Percentiles rank a stretch among this genome's conserved stretches.
phyloP scores from a whole-genome alignment of 2,113 vertebrate genomes.

The Entosphenus tridentatus region DNA sequence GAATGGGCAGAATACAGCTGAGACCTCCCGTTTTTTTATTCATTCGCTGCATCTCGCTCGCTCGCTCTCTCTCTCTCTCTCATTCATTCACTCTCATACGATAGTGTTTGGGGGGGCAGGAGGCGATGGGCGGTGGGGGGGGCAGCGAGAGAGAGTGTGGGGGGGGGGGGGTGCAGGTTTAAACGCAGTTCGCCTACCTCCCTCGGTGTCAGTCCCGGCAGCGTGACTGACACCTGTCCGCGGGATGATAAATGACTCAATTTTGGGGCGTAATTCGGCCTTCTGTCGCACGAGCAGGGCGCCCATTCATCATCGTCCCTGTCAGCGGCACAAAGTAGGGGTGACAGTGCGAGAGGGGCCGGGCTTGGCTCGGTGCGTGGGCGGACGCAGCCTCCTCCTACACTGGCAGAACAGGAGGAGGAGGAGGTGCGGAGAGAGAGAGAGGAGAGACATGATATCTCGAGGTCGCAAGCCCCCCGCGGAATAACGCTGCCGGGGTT shows the following conservation, averaged over 20 bases:
- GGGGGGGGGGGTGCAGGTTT: neutral
- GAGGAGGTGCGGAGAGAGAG: neutral
- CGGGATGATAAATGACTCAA: constrained; percentile 7
- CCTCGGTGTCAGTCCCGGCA: no score
- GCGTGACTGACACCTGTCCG: constrained; percentile 6
- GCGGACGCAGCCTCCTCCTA: neutral
- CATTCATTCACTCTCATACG: no score
- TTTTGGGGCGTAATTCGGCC: constrained; percentile 6
- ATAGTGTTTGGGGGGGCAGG: neutral
- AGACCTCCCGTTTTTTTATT: no score
- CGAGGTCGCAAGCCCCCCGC: no score
- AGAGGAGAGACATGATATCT: neutral
- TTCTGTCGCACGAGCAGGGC: constrained; percentile 1
- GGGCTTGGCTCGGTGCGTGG: neutral
- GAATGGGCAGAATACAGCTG: no score
- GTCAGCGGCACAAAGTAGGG: constrained; percentile 6
- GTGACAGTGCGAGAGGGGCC: constrained; percentile 3
- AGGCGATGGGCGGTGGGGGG: neutral
- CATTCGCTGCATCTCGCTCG: no score
- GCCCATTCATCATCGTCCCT: constrained; percentile 6
- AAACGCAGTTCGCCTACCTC: neutral
- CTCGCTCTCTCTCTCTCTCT: no score
- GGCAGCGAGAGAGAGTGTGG: neutral
- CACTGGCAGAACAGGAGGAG: neutral
- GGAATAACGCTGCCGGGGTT: no score